Evolutionary conservation across 2,888 invertebrate species (phyloP).

Genomic region (Stenoptilia bipunctidactyla): DNA sequence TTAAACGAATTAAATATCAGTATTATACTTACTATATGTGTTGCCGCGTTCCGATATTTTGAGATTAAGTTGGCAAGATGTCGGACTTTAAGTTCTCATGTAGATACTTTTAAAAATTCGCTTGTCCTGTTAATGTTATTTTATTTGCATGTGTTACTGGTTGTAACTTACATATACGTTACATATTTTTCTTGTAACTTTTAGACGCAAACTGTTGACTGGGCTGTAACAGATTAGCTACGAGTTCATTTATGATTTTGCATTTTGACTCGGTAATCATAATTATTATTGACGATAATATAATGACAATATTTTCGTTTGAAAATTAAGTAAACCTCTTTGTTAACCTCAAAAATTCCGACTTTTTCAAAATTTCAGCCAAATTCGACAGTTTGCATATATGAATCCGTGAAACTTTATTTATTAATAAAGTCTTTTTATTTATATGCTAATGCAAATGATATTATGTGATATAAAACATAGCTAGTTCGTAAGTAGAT

Average conservation of each 20-base stretch:
- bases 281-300: neutral
- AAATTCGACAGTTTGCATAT: slow-evolving; percentile 39
- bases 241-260: neutral
- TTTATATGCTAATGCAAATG: slow-evolving; percentile 38
- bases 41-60: slow-evolving; percentile 40
- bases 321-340: neutral
- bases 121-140: slow-evolving; percentile 23
- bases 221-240: neutral
- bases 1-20: slow-evolving; percentile 71
- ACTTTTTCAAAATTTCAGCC: slow-evolving; percentile 25
- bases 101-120: slow-evolving; percentile 23
- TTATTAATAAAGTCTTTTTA: slow-evolving; percentile 25
- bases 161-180: slow-evolving; percentile 20
- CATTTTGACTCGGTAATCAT: neutral
- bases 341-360: neutral
- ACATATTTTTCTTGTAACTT: slow-evolving; percentile 8
- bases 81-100: neutral
- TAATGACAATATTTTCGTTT: neutral
- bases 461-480: slow-evolving; percentile 63
- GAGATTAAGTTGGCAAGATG: slow-evolving; percentile 48
- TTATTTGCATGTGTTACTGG: slow-evolving; percentile 30
- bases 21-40: slow-evolving; percentile 51
- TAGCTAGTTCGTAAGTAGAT: slow-evolving; percentile 45
- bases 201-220: slow-evolving; percentile 31
- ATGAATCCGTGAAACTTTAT: slow-evolving; percentile 39